Evolutionary conservation across 2,113 vertebrate species (phyloP), one percentile per base, ranked within the genome.

Genomic region (Eidolon helvum): DNA sequence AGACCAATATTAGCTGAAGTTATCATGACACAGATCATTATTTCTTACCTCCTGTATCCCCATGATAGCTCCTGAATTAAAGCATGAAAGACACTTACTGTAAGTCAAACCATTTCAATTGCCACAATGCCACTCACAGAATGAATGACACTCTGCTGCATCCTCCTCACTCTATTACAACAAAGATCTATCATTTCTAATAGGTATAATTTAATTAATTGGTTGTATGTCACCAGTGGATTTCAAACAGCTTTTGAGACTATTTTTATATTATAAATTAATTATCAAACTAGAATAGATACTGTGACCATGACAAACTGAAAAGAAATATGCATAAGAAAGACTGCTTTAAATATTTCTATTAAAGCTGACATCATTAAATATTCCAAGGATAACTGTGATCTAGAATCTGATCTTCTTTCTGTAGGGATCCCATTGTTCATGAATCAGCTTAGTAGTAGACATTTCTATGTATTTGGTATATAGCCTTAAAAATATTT

Each of bases 241-340:
- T 78, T 90, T 94, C 63, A 65, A 96, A 77, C 0, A 78, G 33
- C 91, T 96, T 96, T 96, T 91, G n/a, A n/a, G 45, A 93, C 28
- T 35, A 69, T 66, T 86, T 97, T 96, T 87, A 92, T 80, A 78
- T 80, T 71, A 90, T 59, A 97, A 96, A 89, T 69, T 93, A 94
- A 94, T 66, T 95, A 57, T 80, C 57, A 95, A 93, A 28, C 40
- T 85, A 95, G 8, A 80, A 93, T 78, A 61, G 87, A 71, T 68
- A 86, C 48, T 86, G 43, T 86, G 53, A 85, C 55, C 82, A 77
- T n/a, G 50, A 88, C 59, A 96, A 96, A 91, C 55, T 78, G 30
- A 89, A 96, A 50, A 95, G 53, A 88, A 91, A 96, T 5, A 87
- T 38, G 50, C 71, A 50, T 79, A 53, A 84, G 33, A 93, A 95